Evolutionary conservation across 2,797 vertebrate species (phyloP).

Genomic region (Trematomus bernacchii): DNA sequence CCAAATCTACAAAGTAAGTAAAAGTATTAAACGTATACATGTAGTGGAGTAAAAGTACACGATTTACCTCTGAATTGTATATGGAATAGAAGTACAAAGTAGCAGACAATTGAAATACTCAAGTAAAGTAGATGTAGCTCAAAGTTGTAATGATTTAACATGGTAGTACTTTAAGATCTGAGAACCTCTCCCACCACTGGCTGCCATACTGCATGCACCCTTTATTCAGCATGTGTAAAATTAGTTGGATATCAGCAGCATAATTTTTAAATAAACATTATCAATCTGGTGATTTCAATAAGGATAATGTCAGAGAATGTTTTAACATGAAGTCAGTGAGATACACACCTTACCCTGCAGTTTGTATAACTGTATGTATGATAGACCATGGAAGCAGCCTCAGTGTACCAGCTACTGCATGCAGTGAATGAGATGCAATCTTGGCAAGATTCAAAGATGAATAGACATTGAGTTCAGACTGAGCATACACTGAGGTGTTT

Average conservation of each 20-base stretch:
- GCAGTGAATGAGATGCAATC: conserved; percentile 21
- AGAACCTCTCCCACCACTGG: neutral
- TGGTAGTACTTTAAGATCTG: neutral
- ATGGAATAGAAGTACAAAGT: too few species aligned
- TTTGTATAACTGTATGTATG: conserved; percentile 5
- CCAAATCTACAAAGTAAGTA: too few species aligned
- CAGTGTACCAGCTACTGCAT: neutral
- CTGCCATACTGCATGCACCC: neutral
- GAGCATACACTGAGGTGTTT: conserved; percentile 88
- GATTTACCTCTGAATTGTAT: too few species aligned
- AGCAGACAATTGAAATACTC: too few species aligned
- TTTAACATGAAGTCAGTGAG: neutral
- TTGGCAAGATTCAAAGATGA: conserved; percentile 64
- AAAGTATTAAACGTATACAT: too few species aligned
- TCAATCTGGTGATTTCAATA: neutral
- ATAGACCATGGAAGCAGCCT: neutral
- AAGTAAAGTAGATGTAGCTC: too few species aligned
- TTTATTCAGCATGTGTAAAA: neutral
- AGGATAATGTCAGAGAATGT: neutral
- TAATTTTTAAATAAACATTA: neutral
- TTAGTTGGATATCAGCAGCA: neutral
- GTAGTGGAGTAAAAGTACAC: neutral
- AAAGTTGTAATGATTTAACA: too few species aligned
- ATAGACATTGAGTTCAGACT: conserved; percentile 76
- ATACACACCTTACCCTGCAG: neutral